Conservation (phyloP, 2,888 invertebrate genomes). For the Drosophila meridionalis region DNA sequence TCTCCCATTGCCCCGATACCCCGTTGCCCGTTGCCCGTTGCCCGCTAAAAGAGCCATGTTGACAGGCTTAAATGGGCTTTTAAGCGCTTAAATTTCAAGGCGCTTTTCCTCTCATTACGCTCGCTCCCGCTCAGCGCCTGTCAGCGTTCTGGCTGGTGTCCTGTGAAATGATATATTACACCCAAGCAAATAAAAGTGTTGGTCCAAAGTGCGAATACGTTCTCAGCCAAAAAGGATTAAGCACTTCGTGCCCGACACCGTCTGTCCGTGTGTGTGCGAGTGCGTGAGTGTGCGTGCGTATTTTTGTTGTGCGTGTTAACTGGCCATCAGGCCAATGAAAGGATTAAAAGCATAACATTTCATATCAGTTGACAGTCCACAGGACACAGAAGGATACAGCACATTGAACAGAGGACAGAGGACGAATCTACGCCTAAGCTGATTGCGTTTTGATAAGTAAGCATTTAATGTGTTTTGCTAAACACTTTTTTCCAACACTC, state of each 20-base stretch:
- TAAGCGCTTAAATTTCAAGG: constrained; percentile 64
- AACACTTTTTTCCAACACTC: constrained; percentile 67
- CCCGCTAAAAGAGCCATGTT: constrained; percentile 46
- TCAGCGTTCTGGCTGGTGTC: constrained; percentile 31
- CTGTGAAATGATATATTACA: constrained; percentile 54
- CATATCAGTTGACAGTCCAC: constrained; percentile 59
- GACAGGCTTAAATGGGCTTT: constrained; percentile 62
- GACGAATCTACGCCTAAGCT: constrained; percentile 62
- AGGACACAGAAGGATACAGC: constrained; percentile 4
- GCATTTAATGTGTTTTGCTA: constrained; percentile 81
- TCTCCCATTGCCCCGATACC: neutral
- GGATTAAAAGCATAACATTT: constrained; percentile 68
- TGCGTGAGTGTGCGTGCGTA: constrained; percentile 16
- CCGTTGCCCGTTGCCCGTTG: neutral
- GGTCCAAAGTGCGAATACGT: constrained; percentile 50
- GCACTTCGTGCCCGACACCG: constrained; percentile 10
- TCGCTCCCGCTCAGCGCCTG: constrained; percentile 9
- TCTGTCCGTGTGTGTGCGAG: neutral
- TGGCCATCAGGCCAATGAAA: constrained; percentile 61
- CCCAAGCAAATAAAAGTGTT: constrained; percentile 51
- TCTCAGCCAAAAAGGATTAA: constrained; percentile 56
- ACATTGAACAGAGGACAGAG: neutral
- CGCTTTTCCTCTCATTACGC: constrained; percentile 56
- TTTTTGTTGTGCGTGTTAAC: constrained; percentile 49
- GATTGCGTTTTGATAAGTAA: constrained; percentile 79